These are phyloP conservation scores for Lepidothrix coronata DNA, from an alignment of 2,113 vertebrate species.

Conservation along the genomic window DNA sequence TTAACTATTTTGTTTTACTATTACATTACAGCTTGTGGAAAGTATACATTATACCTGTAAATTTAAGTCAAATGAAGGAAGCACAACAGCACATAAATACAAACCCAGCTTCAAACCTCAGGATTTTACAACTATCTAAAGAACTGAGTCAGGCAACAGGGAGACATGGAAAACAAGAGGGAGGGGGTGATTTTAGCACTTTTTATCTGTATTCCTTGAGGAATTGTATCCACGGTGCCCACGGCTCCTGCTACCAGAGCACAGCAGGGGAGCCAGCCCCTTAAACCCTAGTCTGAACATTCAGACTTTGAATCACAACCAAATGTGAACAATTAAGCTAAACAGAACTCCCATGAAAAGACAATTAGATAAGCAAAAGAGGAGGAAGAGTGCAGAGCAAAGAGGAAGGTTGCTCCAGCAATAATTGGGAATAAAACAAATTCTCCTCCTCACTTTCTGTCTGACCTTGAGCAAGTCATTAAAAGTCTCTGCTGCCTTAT, in stretches of 20 bases:
- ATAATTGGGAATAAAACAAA: background rate
- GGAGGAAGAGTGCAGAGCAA: background rate
- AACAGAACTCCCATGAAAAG: background rate
- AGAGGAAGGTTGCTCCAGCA: background rate
- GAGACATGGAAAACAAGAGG: background rate
- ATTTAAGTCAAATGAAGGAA: background rate
- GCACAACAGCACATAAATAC: fast-evolving
- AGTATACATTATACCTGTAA: background rate
- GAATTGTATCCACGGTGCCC: background rate
- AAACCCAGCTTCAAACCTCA: background rate
- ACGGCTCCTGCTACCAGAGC: background rate
- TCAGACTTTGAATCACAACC: background rate
- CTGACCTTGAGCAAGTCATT: constrained; percentile 5
- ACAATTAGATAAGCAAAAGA: background rate
- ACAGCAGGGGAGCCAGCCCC: background rate
- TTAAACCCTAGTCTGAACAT: background rate
- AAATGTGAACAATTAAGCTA: background rate
- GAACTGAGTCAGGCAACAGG: background rate
- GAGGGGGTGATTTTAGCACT: background rate
- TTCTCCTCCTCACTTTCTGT: background rate
- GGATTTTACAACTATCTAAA: background rate
- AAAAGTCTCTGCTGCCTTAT: background rate
- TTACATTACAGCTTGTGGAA: background rate
- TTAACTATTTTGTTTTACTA: too few species aligned
- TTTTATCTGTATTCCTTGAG: background rate